phyloP scores from a whole-genome alignment of 2,888 invertebrate genomes.

The Andrena praecox region DNA sequence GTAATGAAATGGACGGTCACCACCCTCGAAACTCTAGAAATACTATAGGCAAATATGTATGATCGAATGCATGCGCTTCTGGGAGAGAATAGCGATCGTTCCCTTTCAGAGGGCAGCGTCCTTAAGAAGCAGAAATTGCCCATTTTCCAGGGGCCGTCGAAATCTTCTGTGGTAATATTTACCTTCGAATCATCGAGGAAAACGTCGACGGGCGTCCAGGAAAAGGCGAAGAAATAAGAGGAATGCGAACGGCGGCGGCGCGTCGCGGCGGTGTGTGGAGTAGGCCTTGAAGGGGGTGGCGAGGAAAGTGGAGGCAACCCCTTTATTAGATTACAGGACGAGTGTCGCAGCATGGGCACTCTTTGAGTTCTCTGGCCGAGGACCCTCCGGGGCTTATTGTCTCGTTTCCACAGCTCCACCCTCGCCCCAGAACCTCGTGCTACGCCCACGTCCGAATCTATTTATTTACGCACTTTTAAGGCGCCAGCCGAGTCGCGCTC shows the following conservation, averaged over 20 bases:
- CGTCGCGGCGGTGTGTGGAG: constrained; percentile 23
- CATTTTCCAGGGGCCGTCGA: constrained; percentile 63
- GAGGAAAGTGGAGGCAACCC: constrained; percentile 77
- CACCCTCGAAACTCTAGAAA: too few relatives aligned
- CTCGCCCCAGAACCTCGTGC: constrained; percentile 46
- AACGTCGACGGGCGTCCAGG: constrained; percentile 21
- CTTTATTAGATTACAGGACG: constrained; percentile 84
- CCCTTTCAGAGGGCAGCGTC: not conserved
- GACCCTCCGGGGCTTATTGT: constrained; percentile 80
- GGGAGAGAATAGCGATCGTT: too few relatives aligned
- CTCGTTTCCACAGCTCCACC: constrained; percentile 72
- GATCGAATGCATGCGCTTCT: too few relatives aligned
- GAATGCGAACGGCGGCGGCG: constrained; percentile 41
- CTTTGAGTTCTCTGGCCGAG: constrained; percentile 74
- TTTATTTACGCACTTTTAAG: constrained; percentile 83
- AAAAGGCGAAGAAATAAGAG: constrained; percentile 53
- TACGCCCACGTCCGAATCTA: constrained; percentile 76
- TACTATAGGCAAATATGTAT: too few relatives aligned
- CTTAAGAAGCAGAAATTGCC: constrained; percentile 55
- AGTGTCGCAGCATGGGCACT: constrained; percentile 78
- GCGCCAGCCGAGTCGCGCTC: constrained; percentile 67
- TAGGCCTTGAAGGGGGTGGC: constrained; percentile 42
- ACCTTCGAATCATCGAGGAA: constrained; percentile 73
- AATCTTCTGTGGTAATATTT: constrained; percentile 80
- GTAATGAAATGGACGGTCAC: not conserved